Percentiles rank a stretch among this genome's conserved stretches.
phyloP scores from a whole-genome alignment of 2,888 invertebrate genomes.

The Agapostemon virescens region DNA sequence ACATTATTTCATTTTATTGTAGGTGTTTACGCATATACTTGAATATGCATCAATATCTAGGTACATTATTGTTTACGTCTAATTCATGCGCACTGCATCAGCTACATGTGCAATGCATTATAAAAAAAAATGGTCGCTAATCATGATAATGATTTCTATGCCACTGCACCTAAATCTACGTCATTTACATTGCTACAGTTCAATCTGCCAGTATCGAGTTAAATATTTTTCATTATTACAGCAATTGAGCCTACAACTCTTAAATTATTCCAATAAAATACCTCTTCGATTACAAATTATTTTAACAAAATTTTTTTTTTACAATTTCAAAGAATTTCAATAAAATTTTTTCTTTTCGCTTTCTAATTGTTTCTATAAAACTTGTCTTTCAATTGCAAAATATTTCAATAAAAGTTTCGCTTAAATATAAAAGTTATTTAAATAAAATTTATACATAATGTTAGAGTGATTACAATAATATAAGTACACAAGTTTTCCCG shows the following conservation, averaged over 20 bases:
- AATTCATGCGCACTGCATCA: conserved; percentile 46
- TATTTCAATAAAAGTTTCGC: not conserved
- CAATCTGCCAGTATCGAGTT: conserved; percentile 44
- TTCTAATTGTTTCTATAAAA: too few species aligned
- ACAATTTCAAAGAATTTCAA: not conserved
- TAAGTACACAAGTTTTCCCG: not conserved
- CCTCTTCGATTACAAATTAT: not conserved
- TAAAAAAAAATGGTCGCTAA: conserved; percentile 45
- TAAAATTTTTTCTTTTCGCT: not conserved
- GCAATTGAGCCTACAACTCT: not conserved
- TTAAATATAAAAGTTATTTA: not conserved
- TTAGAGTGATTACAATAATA: not conserved
- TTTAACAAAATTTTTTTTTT: too few species aligned
- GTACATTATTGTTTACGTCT: conserved; percentile 45
- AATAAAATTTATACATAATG: too few species aligned
- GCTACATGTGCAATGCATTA: conserved; percentile 49
- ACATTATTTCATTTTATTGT: conserved; percentile 69
- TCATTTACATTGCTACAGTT: conserved; percentile 49
- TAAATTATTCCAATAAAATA: not conserved
- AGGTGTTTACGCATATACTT: conserved; percentile 63
- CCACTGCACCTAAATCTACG: conserved; percentile 32
- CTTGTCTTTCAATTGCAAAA: not conserved
- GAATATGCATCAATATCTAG: conserved; percentile 12
- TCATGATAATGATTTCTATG: conserved; percentile 42
- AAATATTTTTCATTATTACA: not conserved